Percentiles rank a stretch among this genome's conserved stretches.
phyloP scores from a whole-genome alignment of 1,140 invertebrate genomes.

The Forficula auricularia region DNA sequence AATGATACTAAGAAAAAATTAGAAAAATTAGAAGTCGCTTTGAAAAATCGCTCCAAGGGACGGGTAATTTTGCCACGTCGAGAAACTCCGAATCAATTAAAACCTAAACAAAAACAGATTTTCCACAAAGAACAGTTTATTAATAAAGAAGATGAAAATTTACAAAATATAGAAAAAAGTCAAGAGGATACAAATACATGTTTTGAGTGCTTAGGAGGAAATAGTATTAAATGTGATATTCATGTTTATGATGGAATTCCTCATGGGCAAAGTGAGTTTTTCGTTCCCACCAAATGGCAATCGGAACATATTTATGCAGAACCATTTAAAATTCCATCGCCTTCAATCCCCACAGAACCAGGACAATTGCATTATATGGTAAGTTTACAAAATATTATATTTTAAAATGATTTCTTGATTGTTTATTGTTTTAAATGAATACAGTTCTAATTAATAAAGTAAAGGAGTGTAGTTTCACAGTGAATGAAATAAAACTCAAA shows the following conservation, averaged over 20 bases:
- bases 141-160: constrained; percentile 5
- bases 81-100: constrained; percentile 16
- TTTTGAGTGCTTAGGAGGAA: constrained; percentile 15
- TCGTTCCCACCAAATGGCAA: constrained; percentile 11
- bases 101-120: constrained; percentile 14
- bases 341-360: constrained; percentile 13
- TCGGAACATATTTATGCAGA: constrained; percentile 29
- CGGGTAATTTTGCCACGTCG: background rate
- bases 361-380: constrained; percentile 28
- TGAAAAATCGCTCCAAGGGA: background rate
- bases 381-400: constrained; percentile 13
- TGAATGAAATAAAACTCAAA: no score
- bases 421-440: no score
- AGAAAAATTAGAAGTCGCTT: background rate
- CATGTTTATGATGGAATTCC: constrained; percentile 5
- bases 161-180: background rate
- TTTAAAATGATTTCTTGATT: no score
- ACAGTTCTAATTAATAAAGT: no score
- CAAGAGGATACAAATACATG: constrained; percentile 20
- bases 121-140: no score
- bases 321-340: constrained; percentile 20
- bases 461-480: no score
- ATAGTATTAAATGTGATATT: background rate
- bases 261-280: constrained; percentile 13
- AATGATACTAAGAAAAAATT: background rate